Conservation (phyloP, 2,113 vertebrate genomes). For the Centropus bengalensis region DNA sequence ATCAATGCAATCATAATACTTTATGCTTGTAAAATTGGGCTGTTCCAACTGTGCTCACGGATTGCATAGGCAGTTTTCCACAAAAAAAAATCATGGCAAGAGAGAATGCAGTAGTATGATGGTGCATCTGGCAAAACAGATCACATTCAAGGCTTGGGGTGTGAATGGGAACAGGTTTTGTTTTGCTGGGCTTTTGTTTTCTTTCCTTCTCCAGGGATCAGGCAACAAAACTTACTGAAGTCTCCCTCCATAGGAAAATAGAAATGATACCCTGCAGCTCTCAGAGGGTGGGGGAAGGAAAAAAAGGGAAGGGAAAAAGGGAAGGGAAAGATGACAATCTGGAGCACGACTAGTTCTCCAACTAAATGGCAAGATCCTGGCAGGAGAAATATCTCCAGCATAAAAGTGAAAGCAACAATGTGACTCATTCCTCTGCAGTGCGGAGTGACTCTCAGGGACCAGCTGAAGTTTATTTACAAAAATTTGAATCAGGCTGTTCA, state of each 20-base stretch:
- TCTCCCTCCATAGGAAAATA: not conserved
- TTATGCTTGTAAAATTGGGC: slow-evolving; percentile 79
- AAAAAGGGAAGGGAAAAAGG: not conserved
- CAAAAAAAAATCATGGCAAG: slow-evolving; percentile 40
- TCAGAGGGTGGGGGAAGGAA: not conserved
- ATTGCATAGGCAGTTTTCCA: slow-evolving; percentile 54
- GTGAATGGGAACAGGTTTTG: not conserved
- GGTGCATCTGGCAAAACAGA: not conserved
- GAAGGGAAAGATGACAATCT: not conserved
- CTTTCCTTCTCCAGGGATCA: not conserved
- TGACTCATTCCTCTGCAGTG: slow-evolving; percentile 73
- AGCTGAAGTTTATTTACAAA: slow-evolving; percentile 51
- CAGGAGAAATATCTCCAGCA: slow-evolving; percentile 54
- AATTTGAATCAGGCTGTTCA: slow-evolving; percentile 50
- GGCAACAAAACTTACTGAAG: not conserved
- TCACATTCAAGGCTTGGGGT: not conserved
- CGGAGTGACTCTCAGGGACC: slow-evolving; percentile 56
- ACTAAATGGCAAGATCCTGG: slow-evolving; percentile 65
- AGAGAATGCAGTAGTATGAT: not conserved
- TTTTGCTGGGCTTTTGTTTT: not conserved
- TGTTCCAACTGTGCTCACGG: slow-evolving; percentile 57
- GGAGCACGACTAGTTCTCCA: slow-evolving; percentile 36
- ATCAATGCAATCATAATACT: slow-evolving; percentile 84
- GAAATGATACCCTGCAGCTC: not conserved
- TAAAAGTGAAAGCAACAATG: slow-evolving; percentile 60